Conservation (phyloP, 2,113 vertebrate species). For the Brachionichthys hirsutus region DNA sequence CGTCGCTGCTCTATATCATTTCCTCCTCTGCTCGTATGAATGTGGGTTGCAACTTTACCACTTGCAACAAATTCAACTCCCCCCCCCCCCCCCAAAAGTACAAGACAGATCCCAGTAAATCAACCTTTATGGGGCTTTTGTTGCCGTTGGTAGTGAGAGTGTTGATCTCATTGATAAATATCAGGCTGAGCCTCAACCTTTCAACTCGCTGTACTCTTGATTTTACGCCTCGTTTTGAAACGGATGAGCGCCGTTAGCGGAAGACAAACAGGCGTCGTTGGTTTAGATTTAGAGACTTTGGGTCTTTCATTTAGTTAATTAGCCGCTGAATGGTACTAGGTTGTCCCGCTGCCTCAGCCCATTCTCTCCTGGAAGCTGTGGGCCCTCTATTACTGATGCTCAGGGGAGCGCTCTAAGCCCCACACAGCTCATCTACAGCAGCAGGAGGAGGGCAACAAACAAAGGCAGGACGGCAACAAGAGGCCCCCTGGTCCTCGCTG, state of each 20-base stretch:
- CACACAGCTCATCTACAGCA: constrained; percentile 37
- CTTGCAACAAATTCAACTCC: constrained; percentile 10
- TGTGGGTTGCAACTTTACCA: constrained; percentile 32
- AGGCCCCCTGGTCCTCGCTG: constrained; percentile 28
- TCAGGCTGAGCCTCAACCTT: constrained; percentile 28
- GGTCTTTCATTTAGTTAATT: constrained; percentile 68
- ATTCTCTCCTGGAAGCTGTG: constrained; percentile 33
- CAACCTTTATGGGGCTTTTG: constrained; percentile 32
- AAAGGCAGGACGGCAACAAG: constrained; percentile 52
- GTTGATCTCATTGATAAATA: constrained; percentile 51
- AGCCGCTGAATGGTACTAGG: constrained; percentile 64
- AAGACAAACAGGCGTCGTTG: constrained; percentile 43
- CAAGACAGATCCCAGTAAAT: constrained; percentile 44
- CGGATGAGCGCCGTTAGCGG: constrained; percentile 36
- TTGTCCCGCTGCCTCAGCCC: constrained; percentile 48
- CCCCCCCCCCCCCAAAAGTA: constrained; percentile 3
- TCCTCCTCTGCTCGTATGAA: constrained; percentile 29
- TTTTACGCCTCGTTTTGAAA: constrained; percentile 60
- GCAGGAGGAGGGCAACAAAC: constrained; percentile 56
- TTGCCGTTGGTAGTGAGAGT: constrained; percentile 37
- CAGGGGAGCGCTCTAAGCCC: constrained; percentile 39
- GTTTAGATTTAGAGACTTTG: constrained; percentile 53
- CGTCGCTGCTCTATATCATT: constrained; percentile 52
- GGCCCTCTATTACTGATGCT: constrained; percentile 66
- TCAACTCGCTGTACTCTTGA: constrained; percentile 54